Conservation (phyloP, 2,888 invertebrate species). For the Doris montereyensis region DNA sequence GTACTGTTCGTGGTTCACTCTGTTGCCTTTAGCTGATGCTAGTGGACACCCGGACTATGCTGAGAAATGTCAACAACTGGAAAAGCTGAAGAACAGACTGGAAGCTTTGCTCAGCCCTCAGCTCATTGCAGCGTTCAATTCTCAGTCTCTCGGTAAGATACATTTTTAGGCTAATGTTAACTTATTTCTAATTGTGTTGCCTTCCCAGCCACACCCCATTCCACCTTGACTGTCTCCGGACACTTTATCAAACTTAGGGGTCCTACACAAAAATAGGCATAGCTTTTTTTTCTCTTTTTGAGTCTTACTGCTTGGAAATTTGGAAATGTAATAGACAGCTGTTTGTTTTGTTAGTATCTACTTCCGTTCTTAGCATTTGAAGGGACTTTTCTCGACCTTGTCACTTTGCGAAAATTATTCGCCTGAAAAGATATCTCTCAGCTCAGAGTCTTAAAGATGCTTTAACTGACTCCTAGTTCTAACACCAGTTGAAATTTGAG, state of each 20-base stretch:
- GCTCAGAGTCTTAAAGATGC: too few relatives aligned
- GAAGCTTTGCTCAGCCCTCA: constrained; percentile 92
- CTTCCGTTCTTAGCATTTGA: too few relatives aligned
- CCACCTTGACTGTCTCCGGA: neutral
- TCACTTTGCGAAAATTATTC: too few relatives aligned
- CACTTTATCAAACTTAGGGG: neutral
- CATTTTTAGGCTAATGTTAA: neutral
- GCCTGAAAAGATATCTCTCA: too few relatives aligned
- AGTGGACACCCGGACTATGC: constrained; percentile 76
- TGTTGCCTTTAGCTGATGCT: constrained; percentile 75
- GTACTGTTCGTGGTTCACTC: too few relatives aligned
- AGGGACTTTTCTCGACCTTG: too few relatives aligned
- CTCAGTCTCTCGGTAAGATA: constrained; percentile 78
- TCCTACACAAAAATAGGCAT: neutral
- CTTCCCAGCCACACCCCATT: neutral
- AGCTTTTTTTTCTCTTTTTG: too few relatives aligned
- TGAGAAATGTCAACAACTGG: constrained; percentile 80
- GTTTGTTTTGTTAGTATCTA: too few relatives aligned
- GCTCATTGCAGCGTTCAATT: constrained; percentile 88
- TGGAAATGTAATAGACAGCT: too few relatives aligned
- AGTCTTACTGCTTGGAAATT: too few relatives aligned
- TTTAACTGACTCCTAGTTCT: too few relatives aligned
- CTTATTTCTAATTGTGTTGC: neutral
- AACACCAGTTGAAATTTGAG: too few relatives aligned
- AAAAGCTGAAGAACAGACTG: constrained; percentile 90